A percentile compares a stretch with the other conserved stretches of the same genome.
Evolutionary conservation across 2,113 vertebrate species (phyloP).

Genomic region (Spea bombifrons): DNA sequence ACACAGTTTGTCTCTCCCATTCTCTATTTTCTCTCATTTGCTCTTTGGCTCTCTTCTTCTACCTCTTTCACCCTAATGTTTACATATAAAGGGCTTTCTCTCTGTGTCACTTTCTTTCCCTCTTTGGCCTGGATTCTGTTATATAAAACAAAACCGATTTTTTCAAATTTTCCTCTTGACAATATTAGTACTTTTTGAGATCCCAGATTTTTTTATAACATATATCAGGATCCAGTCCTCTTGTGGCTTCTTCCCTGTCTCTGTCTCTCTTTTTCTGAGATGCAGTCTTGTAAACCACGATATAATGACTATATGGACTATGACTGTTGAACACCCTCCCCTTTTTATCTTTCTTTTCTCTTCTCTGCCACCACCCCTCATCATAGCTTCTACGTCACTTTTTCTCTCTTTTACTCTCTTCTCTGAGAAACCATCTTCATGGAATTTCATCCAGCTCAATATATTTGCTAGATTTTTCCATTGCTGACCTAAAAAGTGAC

Average conservation of each 20-base stretch:
- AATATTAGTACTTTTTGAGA: background rate
- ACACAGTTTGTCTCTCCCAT: slow-evolving; percentile 3
- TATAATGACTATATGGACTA: slow-evolving; percentile 35
- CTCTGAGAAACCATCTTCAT: slow-evolving; percentile 21
- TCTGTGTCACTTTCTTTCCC: slow-evolving; percentile 8
- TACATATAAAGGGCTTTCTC: slow-evolving; percentile 50
- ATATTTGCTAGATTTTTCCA: slow-evolving; percentile 41
- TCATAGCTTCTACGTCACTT: background rate
- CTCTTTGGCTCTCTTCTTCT: slow-evolving; percentile 37
- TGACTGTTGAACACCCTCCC: slow-evolving; percentile 41
- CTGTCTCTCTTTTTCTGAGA: slow-evolving; percentile 20
- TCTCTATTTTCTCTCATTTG: background rate
- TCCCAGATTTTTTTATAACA: background rate
- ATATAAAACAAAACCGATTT: background rate
- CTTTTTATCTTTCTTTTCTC: slow-evolving; percentile 25
- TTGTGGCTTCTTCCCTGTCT: background rate
- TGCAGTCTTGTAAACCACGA: slow-evolving; percentile 5
- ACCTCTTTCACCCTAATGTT: slow-evolving; percentile 47
- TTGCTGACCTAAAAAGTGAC: slow-evolving; percentile 7
- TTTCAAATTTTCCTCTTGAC: background rate
- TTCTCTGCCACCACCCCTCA: slow-evolving; percentile 11
- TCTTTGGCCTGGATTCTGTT: background rate
- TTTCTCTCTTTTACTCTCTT: slow-evolving; percentile 11
- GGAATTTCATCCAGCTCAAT: slow-evolving; percentile 35
- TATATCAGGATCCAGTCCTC: background rate